phyloP scores from a whole-genome alignment of 2,797 vertebrate species.

The Neopelma chrysocephalum region DNA sequence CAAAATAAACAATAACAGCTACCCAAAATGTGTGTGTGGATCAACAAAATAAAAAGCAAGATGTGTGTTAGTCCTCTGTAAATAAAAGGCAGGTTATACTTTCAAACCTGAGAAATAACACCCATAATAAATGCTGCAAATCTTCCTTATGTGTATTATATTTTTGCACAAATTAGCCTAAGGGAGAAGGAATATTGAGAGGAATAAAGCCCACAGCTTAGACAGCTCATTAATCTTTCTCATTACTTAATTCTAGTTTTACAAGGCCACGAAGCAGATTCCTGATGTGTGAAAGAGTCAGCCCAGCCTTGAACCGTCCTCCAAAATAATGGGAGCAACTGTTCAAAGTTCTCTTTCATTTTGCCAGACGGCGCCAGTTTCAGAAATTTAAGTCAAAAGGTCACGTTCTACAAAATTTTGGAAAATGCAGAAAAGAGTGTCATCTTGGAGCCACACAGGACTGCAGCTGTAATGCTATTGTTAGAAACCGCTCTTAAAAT shows the following conservation, averaged over 20 bases:
- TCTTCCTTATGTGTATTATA: background rate
- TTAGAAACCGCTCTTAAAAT: conserved; percentile 14
- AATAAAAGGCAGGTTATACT: background rate
- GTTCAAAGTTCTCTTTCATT: background rate
- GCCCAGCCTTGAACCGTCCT: background rate
- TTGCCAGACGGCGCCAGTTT: background rate
- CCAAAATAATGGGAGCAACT: background rate
- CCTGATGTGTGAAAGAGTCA: background rate
- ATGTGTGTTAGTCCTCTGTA: background rate
- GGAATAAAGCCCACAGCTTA: background rate
- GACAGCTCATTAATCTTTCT: conserved; percentile 38
- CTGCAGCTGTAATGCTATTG: conserved; percentile 33
- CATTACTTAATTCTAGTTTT: conserved; percentile 35
- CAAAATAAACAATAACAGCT: background rate
- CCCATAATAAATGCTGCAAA: background rate
- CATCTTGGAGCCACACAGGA: background rate
- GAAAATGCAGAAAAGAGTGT: background rate
- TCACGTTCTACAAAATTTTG: background rate
- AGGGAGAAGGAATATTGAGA: background rate
- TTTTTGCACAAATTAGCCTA: conserved; percentile 27
- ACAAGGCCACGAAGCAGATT: conserved; percentile 9
- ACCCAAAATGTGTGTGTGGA: background rate
- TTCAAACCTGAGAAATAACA: background rate
- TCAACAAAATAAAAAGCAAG: background rate
- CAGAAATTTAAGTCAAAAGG: conserved; percentile 4